These are phyloP conservation scores for Coturnix japonica DNA, from an alignment of 2,113 vertebrate species.

Conservation along the genomic window DNA sequence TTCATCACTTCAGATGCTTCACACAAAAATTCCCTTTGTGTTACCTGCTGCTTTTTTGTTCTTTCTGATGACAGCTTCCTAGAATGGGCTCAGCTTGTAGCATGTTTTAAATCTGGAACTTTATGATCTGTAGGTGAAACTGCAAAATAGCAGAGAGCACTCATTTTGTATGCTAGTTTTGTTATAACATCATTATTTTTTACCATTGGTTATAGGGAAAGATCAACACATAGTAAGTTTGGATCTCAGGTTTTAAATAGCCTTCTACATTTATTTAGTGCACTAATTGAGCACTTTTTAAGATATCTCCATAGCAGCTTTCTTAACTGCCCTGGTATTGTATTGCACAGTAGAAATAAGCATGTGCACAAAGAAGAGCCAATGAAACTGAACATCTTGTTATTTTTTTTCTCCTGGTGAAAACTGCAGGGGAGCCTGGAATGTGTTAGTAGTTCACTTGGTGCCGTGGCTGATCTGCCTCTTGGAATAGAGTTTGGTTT, in stretches of 20 bases:
- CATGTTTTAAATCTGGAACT: background rate
- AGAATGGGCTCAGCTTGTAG: background rate
- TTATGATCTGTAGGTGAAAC: background rate
- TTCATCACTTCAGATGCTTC: background rate
- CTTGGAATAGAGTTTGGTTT: background rate
- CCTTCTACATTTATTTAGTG: background rate
- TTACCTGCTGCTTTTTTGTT: background rate
- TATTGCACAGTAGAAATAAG: background rate
- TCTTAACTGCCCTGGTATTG: background rate
- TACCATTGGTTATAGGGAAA: background rate
- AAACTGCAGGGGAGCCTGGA: background rate
- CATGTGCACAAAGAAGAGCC: background rate
- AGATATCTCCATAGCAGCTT: background rate
- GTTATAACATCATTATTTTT: background rate
- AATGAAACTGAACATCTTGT: background rate
- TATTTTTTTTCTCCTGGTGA: background rate
- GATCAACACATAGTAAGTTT: background rate
- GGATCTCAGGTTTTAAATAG: background rate
- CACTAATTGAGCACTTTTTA: background rate
- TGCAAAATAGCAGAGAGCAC: background rate
- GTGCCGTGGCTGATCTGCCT: background rate
- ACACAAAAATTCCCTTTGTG: background rate
- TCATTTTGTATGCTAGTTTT: background rate
- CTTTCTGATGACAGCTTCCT: background rate
- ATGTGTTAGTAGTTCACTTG: background rate